Conservation (phyloP, 2,888 invertebrate species). For the Chrysodeixis includens region DNA sequence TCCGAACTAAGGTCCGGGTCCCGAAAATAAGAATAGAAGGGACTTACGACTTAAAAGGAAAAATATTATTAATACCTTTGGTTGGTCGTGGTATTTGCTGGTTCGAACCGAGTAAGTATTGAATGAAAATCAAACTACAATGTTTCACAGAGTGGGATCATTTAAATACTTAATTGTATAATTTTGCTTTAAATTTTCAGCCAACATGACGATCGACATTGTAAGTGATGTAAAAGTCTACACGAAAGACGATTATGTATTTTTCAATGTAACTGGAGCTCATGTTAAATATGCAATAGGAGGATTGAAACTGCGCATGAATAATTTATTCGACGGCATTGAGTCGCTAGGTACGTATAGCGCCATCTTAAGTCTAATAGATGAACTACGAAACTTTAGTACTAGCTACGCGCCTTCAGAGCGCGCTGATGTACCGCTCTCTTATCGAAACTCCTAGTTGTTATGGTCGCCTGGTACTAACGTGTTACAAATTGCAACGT, state of each 20-base stretch:
- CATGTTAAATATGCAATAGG: slow-evolving; percentile 91
- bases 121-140: neutral
- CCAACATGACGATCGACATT: slow-evolving; percentile 90
- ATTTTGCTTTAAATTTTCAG: slow-evolving; percentile 83
- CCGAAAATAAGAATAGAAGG: slow-evolving; percentile 92
- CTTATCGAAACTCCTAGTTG: slow-evolving; percentile 22
- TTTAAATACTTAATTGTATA: neutral
- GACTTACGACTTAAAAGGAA: slow-evolving; percentile 91
- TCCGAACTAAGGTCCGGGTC: slow-evolving; percentile 90
- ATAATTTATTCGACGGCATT: slow-evolving; percentile 92
- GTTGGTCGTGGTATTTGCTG: slow-evolving; percentile 92
- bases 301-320: slow-evolving; percentile 90
- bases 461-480: slow-evolving; percentile 78
- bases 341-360: slow-evolving; percentile 90
- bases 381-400: neutral
- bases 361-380: slow-evolving; percentile 66
- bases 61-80: slow-evolving; percentile 91
- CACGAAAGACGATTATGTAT: slow-evolving; percentile 90
- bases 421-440: slow-evolving; percentile 53
- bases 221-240: slow-evolving; percentile 90
- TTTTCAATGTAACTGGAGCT: slow-evolving; percentile 91
- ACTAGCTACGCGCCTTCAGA: slow-evolving; percentile 51
- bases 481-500: slow-evolving; percentile 87
- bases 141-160: neutral
- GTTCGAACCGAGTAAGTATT: slow-evolving; percentile 91